These are phyloP conservation scores for Sebastiscus tertius DNA, from an alignment of 2,797 vertebrate genomes.

Conservation along the genomic window DNA sequence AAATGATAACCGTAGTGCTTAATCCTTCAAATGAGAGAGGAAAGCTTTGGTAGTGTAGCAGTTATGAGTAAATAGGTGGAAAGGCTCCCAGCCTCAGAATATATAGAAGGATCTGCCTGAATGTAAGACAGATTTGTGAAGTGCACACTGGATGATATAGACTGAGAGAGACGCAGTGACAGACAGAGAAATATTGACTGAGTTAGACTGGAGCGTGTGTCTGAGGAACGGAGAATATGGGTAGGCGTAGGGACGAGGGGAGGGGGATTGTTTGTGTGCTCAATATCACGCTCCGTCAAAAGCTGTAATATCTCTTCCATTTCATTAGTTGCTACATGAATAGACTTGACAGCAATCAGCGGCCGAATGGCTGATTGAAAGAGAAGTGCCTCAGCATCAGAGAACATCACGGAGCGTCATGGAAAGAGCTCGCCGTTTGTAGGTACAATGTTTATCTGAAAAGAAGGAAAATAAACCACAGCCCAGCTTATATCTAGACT, in stretches of 20 bases:
- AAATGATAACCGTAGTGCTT: not conserved
- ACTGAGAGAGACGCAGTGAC: conserved; percentile 23
- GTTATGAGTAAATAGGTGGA: conserved; percentile 13
- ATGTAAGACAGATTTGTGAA: conserved; percentile 35
- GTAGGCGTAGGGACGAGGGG: conserved; percentile 33
- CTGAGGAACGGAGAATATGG: conserved; percentile 44
- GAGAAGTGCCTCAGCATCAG: conserved; percentile 48
- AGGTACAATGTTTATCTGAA: conserved; percentile 22
- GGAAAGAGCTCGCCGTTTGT: conserved; percentile 22
- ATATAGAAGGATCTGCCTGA: conserved; percentile 25
- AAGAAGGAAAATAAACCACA: not conserved
- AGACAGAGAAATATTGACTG: conserved; percentile 56
- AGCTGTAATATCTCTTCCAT: conserved; percentile 76
- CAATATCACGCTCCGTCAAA: conserved; percentile 70
- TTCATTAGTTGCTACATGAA: conserved; percentile 73
- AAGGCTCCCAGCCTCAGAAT: conserved; percentile 4
- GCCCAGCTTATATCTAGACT: not conserved
- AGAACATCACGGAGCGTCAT: conserved; percentile 41
- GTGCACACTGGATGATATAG: conserved; percentile 24
- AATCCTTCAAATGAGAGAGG: conserved; percentile 7
- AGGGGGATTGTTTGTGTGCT: conserved; percentile 56
- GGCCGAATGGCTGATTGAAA: conserved; percentile 57
- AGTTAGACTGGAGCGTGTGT: conserved; percentile 35
- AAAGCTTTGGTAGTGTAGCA: not conserved
- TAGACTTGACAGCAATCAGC: conserved; percentile 71